Evolutionary conservation across 2,888 invertebrate species (phyloP).

Genomic region (Pandemis corylana): DNA sequence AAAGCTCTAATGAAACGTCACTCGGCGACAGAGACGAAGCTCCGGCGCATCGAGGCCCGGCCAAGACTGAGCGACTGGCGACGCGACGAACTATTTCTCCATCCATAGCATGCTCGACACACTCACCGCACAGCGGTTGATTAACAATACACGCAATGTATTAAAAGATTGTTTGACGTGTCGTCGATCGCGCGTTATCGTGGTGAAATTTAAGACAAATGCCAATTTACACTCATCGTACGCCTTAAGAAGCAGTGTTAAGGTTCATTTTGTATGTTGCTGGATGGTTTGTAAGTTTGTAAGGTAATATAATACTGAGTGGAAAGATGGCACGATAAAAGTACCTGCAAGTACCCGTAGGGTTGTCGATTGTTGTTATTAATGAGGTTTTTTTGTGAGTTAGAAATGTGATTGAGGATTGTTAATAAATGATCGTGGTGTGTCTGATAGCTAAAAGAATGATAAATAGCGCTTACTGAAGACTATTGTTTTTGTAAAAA

Average conservation of each 20-base stretch:
- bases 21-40: conserved; percentile 62
- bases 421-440: conserved; percentile 1
- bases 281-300: conserved; percentile 50
- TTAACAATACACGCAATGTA: neutral
- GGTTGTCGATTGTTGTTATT: conserved; percentile 50
- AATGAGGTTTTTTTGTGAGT: neutral
- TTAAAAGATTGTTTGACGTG: neutral
- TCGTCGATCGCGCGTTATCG: neutral
- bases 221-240: conserved; percentile 25
- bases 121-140: neutral
- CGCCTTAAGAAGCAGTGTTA: conserved; percentile 39
- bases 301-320: conserved; percentile 68
- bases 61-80: neutral
- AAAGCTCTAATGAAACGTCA: conserved; percentile 74
- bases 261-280: conserved; percentile 41
- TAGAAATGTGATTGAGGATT: neutral
- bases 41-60: conserved; percentile 37
- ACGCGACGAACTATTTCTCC: neutral
- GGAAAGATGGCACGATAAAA: conserved; percentile 74
- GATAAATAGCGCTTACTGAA: neutral
- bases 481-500: neutral
- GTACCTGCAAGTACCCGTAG: conserved; percentile 65
- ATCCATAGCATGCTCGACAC: neutral
- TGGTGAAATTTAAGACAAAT: conserved; percentile 37
- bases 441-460: neutral